Percentiles rank a stretch among this genome's conserved stretches.
phyloP scores from a whole-genome alignment of 2,888 invertebrate species.

The Atherix ibis region DNA sequence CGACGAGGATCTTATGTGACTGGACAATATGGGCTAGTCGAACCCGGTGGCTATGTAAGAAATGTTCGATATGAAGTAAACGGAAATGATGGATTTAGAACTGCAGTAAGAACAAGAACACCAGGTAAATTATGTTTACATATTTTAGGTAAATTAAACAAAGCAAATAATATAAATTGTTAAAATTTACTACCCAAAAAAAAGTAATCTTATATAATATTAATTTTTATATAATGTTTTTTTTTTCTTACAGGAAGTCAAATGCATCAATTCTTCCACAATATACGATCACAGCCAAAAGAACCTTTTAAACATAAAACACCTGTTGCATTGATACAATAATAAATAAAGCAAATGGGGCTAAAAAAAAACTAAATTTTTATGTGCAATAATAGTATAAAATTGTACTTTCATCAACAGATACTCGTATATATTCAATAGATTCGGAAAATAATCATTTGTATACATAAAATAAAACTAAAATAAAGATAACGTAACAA shows the following conservation, averaged over 20 bases:
- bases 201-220: no score
- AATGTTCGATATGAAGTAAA: slow-evolving; percentile 25
- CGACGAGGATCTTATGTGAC: slow-evolving; percentile 20
- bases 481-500: no score
- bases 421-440: no score
- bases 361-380: no score
- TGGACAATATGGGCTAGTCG: slow-evolving; percentile 24
- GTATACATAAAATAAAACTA: no score
- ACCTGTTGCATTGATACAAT: slow-evolving; percentile 20
- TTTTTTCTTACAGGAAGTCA: slow-evolving; percentile 16
- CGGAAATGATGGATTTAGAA: slow-evolving; percentile 20
- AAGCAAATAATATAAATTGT: slow-evolving; percentile 2
- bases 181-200: no score
- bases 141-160: neutral
- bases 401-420: no score
- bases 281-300: slow-evolving; percentile 17
- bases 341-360: no score
- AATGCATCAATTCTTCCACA: slow-evolving; percentile 19
- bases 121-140: slow-evolving; percentile 13
- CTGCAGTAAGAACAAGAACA: slow-evolving; percentile 21
- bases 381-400: no score
- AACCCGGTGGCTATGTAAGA: slow-evolving; percentile 24
- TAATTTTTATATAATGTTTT: no score
- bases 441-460: no score
- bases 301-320: slow-evolving; percentile 18